phyloP scores from a whole-genome alignment of 1,140 invertebrate species.

The Micrasema longulum region DNA sequence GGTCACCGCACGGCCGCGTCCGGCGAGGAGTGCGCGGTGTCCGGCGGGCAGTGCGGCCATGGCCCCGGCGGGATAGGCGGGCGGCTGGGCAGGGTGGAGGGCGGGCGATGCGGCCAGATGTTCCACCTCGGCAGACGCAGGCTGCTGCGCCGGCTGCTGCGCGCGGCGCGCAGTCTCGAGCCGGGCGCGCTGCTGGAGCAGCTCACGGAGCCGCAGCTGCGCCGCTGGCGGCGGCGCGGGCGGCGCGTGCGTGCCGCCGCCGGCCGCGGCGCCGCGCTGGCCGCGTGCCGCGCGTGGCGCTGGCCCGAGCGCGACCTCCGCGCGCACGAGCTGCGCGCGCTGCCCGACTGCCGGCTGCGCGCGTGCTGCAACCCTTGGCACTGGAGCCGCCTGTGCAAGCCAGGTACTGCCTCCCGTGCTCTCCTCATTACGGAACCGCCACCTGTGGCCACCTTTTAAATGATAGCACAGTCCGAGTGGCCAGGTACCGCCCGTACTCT shows the following conservation, averaged over 20 bases:
- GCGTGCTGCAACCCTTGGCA: slow-evolving; percentile 87
- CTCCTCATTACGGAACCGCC: too few relatives aligned
- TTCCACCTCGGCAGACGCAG: slow-evolving; percentile 30
- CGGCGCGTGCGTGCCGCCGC: slow-evolving; percentile 57
- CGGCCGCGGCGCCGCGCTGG: slow-evolving; percentile 56
- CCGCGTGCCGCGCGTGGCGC: slow-evolving; percentile 75
- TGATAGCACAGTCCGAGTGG: too few relatives aligned
- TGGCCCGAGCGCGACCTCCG: slow-evolving; percentile 80
- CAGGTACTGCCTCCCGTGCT: slow-evolving; percentile 72
- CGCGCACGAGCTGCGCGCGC: slow-evolving; percentile 74
- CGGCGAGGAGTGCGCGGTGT: background rate
- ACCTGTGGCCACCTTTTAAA: too few relatives aligned
- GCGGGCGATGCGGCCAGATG: slow-evolving; percentile 41
- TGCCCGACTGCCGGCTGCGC: slow-evolving; percentile 70
- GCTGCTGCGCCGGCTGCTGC: slow-evolving; percentile 36
- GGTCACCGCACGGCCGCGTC: too few relatives aligned
- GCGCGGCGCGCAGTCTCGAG: slow-evolving; percentile 8
- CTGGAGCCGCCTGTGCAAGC: slow-evolving; percentile 81
- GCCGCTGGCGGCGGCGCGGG: slow-evolving; percentile 52
- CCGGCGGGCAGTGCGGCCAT: background rate
- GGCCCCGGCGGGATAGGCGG: background rate
- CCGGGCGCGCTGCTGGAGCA: slow-evolving; percentile 20
- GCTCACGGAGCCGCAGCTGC: slow-evolving; percentile 36
- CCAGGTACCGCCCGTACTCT: too few relatives aligned
- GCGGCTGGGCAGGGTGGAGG: slow-evolving; percentile 17